Evolutionary conservation across 2,797 vertebrate genomes (phyloP).

Genomic region (Syncerus caffer): DNA sequence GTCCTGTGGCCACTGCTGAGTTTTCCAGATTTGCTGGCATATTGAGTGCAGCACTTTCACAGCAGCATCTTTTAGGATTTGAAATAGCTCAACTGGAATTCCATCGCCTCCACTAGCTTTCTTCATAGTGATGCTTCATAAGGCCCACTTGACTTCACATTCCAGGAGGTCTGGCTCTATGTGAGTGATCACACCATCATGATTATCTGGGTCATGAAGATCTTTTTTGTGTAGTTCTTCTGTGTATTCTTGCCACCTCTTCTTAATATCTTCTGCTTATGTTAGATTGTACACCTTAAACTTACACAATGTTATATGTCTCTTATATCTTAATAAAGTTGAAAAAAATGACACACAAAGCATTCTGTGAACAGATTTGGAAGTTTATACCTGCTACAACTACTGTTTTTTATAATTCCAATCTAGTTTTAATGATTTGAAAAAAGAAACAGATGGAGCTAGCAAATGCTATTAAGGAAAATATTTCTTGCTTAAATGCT

Average conservation of each 20-base stretch:
- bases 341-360: background rate
- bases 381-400: constrained; percentile 28
- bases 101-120: background rate
- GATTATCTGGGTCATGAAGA: background rate
- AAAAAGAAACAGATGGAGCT: constrained; percentile 9
- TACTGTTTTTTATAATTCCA: background rate
- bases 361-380: background rate
- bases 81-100: background rate
- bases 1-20: background rate
- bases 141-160: background rate
- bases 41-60: background rate
- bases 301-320: background rate
- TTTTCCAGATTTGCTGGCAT: background rate
- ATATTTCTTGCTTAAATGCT: constrained; percentile 44
- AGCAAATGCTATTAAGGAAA: background rate
- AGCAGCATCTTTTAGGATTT: background rate
- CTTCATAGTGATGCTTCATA: background rate
- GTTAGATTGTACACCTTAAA: background rate
- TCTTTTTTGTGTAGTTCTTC: background rate
- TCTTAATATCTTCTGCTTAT: background rate
- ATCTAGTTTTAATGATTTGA: background rate
- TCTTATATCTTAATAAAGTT: background rate
- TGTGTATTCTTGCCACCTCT: background rate
- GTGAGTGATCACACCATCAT: background rate
- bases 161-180: background rate